A percentile compares a stretch with the other conserved stretches of the same genome.
These are phyloP conservation scores for Emydocephalus ijimae DNA, from an alignment of 2,113 vertebrate species.

Conservation along the genomic window DNA sequence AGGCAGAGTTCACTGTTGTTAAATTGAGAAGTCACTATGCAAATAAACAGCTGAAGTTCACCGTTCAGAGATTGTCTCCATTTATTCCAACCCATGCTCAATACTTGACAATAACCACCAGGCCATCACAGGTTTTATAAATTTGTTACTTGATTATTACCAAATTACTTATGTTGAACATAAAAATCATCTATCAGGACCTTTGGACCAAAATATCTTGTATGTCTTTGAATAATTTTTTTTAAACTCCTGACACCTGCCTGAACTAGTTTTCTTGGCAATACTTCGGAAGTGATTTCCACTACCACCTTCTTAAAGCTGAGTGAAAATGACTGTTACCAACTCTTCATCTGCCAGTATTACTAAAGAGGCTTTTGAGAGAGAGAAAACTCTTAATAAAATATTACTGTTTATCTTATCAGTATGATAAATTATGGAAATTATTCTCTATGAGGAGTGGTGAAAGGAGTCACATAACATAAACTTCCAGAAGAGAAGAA, in stretches of 20 bases:
- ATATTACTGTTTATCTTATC: background rate
- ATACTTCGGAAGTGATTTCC: background rate
- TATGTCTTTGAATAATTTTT: background rate
- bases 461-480: background rate
- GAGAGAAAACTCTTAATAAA: background rate
- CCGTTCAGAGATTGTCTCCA: too few relatives aligned
- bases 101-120: background rate
- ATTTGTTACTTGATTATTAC: background rate
- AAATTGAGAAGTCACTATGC: too few relatives aligned
- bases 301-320: background rate
- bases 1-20: too few relatives aligned
- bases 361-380: background rate
- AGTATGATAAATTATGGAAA: background rate
- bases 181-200: background rate
- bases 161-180: background rate
- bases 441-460: background rate
- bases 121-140: background rate
- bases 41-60: too few relatives aligned
- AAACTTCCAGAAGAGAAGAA: background rate
- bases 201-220: background rate
- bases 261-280: background rate
- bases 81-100: too few relatives aligned
- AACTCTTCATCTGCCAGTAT: background rate
- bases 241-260: background rate
- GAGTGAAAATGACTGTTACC: background rate